Evolutionary conservation across 1,140 invertebrate genomes (phyloP), one percentile per base, ranked within the genome.

Genomic region (Drosophila erecta): DNA sequence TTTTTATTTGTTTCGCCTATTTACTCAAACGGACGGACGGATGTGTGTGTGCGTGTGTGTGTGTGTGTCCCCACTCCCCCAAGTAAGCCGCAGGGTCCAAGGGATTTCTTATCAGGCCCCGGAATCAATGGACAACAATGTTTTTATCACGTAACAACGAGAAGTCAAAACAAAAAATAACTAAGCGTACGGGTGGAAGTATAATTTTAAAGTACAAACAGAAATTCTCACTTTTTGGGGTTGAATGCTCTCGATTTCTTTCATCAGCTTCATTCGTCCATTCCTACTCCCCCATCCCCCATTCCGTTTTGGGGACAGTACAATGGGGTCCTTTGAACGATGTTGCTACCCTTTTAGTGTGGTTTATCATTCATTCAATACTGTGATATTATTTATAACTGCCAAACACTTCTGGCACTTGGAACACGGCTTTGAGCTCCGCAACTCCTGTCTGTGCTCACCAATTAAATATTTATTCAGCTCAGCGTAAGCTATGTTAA

Each of bases 1-100:
- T 87, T 84, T 87, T 83, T 87, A 87, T 87, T 86, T 86, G 79
- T 62, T 81, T 76, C 81, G 78, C 74, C 81, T 86, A 81, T 87
- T 86, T 86, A 76, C 83, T 62, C 61, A 70, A 60, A 50, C 14
- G 22, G 46, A 8, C 78, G 22, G 24, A 24, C 24, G 4, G 24
- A 47, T 10, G 14, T 22, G 81, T 27, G 67, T 54, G 81, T 78
- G 66, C 57, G 73, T 59, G 37, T 46, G 56, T 60, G 41, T 35
- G 11, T 49, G 14, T 20, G 12, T 46, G 1, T 27, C 12, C 15
- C 37, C n/a, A 12, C 15, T 38, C 37, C 14, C 22, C 22, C 22
- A 43, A 43, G 12, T 40, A 50, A 49, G 20, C n/a, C 30, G 17
- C 20, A 30, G 46, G 10, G 46, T 17, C 22, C n/a, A 11, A 60